phyloP scores from a whole-genome alignment of 2,797 vertebrate genomes.

The Scolopax rusticola region DNA sequence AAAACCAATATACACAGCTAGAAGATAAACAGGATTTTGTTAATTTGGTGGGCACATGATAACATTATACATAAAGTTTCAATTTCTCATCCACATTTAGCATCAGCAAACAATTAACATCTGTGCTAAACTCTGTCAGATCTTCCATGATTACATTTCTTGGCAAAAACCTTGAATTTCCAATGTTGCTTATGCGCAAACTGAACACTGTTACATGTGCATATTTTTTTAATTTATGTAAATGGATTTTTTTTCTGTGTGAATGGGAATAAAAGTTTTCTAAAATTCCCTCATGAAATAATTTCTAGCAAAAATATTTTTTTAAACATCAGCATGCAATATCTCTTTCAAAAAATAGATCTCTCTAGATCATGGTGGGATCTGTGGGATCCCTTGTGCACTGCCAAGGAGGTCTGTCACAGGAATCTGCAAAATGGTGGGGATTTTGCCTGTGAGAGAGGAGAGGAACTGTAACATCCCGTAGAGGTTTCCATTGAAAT shows the following conservation, averaged over 20 bases:
- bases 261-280: background rate
- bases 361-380: background rate
- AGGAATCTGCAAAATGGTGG: background rate
- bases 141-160: background rate
- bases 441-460: background rate
- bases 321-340: background rate
- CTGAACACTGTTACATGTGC: background rate
- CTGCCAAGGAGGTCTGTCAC: background rate
- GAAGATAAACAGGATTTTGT: background rate
- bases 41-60: background rate
- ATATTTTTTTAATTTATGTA: background rate
- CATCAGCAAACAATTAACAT: background rate
- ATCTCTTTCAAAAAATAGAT: background rate
- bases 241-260: background rate
- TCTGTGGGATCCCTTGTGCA: background rate
- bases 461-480: background rate
- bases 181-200: background rate
- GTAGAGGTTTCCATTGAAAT: background rate
- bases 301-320: background rate
- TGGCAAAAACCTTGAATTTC: background rate
- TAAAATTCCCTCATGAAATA: background rate
- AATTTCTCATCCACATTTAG: background rate
- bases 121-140: background rate
- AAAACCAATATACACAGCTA: background rate
- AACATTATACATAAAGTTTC: background rate